A percentile compares a stretch with the other conserved stretches of the same genome.
phyloP scores from a whole-genome alignment of 1,140 invertebrate species.

The Anthonomus grandis region DNA sequence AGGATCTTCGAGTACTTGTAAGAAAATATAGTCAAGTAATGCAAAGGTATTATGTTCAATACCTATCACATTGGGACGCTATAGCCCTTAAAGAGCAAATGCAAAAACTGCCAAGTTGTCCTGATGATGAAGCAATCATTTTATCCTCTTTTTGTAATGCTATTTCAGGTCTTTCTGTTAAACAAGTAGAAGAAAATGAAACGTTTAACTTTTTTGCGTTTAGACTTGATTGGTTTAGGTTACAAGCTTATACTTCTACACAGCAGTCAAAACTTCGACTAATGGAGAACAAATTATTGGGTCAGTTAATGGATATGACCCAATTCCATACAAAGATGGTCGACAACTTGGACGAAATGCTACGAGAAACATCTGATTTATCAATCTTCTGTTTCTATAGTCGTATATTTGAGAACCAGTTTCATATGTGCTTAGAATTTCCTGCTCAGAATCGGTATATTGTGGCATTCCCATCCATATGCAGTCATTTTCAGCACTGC shows the following conservation, averaged over 20 bases:
- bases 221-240: conserved; percentile 90
- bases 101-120: conserved; percentile 78
- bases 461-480: conserved; percentile 96
- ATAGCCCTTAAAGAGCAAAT: conserved; percentile 88
- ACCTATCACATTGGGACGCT: conserved; percentile 93
- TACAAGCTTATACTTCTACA: conserved; percentile 93
- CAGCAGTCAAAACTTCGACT: conserved; percentile 78
- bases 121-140: conserved; percentile 94
- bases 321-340: conserved; percentile 98
- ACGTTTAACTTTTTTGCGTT: conserved; percentile 94
- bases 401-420: conserved; percentile 96
- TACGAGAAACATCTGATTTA: conserved; percentile 94
- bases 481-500: conserved; percentile 96
- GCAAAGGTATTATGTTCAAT: conserved; percentile 97
- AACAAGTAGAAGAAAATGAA: conserved; percentile 96
- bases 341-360: conserved; percentile 95
- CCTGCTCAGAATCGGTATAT: conserved; percentile 97
- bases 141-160: conserved; percentile 90
- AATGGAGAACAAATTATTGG: conserved; percentile 82
- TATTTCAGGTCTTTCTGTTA: conserved; percentile 82
- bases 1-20: conserved; percentile 89
- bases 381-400: conserved; percentile 97
- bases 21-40: conserved; percentile 96
- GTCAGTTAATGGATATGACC: conserved; percentile 91
- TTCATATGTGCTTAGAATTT: conserved; percentile 98